Evolutionary conservation across 2,888 invertebrate species (phyloP), one percentile per base, ranked within the genome.

Genomic region (Mechanitis messenoides): DNA sequence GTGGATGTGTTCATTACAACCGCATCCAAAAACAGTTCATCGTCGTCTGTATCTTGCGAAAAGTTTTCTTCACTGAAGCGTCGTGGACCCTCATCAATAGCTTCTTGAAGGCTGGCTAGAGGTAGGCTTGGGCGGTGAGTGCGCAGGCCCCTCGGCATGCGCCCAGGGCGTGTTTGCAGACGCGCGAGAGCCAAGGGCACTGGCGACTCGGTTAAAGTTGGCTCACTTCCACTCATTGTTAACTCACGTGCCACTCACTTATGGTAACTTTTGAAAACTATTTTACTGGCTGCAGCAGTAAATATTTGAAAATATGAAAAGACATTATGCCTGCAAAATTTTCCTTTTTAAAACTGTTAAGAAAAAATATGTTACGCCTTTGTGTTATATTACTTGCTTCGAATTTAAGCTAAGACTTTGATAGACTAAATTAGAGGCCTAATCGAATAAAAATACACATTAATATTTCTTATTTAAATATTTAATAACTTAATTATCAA

Each of bases 121-220:
- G 83, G 87, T 68, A 90, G 76, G 71, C 88, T 89, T 56, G 88
- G 86, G 60, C 90, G 81, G 67, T 85, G 88, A 58, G 78, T 66
- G 69, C 87, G 85, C 72, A 81, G 66, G 56, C 76, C 89, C 69
- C 80, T 82, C 65, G 74, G 76, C 71, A 73, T 69, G 35, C 80
- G 90, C 73, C 76, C 79, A 33, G 82, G 77, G 65, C 83, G 79
- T 59, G 77, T 80, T 71, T 84, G 89, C 64, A 84, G 77, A 67
- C 89, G 78, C 68, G 89, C 84, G 74, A 90, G 77, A 60, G 90
- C 88, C 77, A 90, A 73, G 60, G 90, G 87, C 77, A 90, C 90
- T 66, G 90, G 90, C 68, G 89, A 86, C 79, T 90, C 89, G 61
- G 88, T 87, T 72, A 90, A 65, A 59, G 89, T 89, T 56, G 87